Base-by-base conservation (phyloP, 2,888 invertebrate genomes). In the Cataglyphis rosenhaueri region DNA sequence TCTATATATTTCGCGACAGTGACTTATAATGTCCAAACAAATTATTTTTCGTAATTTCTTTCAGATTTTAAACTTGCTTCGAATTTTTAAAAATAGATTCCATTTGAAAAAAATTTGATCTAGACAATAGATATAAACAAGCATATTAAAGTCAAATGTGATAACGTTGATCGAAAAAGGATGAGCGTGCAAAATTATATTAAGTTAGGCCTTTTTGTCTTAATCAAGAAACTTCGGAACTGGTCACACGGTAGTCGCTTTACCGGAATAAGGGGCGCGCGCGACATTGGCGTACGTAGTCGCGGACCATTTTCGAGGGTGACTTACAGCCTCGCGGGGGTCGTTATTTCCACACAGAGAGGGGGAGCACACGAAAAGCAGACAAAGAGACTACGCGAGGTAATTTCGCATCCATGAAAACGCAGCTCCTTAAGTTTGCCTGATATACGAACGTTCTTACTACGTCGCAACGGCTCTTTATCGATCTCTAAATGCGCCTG, bases 141-240 rank as follows among this genome's bases (percentile, higher is more conserved):
- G 10, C 18, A 5, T 21, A 48, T 62, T 62, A 21, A 32, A 62
- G 15, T n/a, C n/a, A 29, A 8, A 25, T 25, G n/a, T n/a, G 32
- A 48, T 10, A 44, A 25, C 25, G 52, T 38, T 4, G 12, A n/a
- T 52, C n/a, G n/a, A 52, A n/a, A 52, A 52, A n/a, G 52, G 8
- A 12, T 32, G 35, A 59, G 15, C 52, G 18, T 38, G 25, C 81
- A 66, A 66, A 70, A 76, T 86, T 85, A 85, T 81, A 87, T 74
- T 84, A 81, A 84, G 91, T 93, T 91, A 92, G 92, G 92, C 90
- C 91, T 88, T 84, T 75, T 71, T 82, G 89, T 89, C 91, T 92
- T 93, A 93, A 93, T 93, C 91, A 92, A 93, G 93, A 92, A 92
- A 92, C 92, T 92, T 92, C 84, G 91, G 88, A 88, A 71, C 82